A percentile compares a stretch with the other conserved stretches of the same genome.
These are phyloP conservation scores for Noctua janthe DNA, from an alignment of 2,888 invertebrate genomes.

Conservation along the genomic window DNA sequence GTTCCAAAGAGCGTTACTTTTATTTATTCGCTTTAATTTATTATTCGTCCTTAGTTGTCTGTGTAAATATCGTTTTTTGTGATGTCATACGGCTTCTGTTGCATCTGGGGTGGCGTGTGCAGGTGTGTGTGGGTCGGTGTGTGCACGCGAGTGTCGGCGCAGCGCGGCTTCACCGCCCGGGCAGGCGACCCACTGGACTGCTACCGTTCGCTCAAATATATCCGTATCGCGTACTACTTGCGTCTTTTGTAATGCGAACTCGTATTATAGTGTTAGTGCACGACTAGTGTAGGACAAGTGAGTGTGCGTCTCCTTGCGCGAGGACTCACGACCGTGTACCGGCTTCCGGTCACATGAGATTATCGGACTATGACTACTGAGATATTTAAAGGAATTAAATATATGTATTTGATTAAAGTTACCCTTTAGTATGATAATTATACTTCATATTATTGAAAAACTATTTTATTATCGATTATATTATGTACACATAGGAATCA, in stretches of 20 bases:
- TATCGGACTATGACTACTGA: conserved; percentile 79
- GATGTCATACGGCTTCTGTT: conserved; percentile 68
- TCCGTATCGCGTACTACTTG: conserved; percentile 69
- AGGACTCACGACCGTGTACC: conserved; percentile 30
- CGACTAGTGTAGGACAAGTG: conserved; percentile 78
- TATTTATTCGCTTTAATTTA: conserved; percentile 87
- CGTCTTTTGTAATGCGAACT: conserved; percentile 75
- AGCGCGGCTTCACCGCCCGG: conserved; percentile 69
- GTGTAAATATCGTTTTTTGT: conserved; percentile 71
- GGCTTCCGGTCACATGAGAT: conserved; percentile 49
- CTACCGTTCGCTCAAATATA: conserved; percentile 72
- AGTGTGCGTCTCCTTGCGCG: conserved; percentile 62
- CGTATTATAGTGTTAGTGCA: conserved; percentile 79
- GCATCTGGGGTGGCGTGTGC: conserved; percentile 67
- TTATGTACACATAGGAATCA: conserved; percentile 67
- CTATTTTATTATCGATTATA: conserved; percentile 81
- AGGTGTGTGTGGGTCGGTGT: conserved; percentile 57
- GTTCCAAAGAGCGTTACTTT: conserved; percentile 85
- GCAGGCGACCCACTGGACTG: conserved; percentile 79
- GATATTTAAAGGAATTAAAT: conserved; percentile 80
- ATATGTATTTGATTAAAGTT: conserved; percentile 78
- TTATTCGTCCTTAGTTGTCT: conserved; percentile 73
- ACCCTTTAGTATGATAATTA: conserved; percentile 76
- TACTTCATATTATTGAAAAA: conserved; percentile 71
- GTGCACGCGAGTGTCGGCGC: conserved; percentile 19